These are phyloP conservation scores for Tachycineta bicolor DNA, from an alignment of 2,113 vertebrate species.

Conservation along the genomic window DNA sequence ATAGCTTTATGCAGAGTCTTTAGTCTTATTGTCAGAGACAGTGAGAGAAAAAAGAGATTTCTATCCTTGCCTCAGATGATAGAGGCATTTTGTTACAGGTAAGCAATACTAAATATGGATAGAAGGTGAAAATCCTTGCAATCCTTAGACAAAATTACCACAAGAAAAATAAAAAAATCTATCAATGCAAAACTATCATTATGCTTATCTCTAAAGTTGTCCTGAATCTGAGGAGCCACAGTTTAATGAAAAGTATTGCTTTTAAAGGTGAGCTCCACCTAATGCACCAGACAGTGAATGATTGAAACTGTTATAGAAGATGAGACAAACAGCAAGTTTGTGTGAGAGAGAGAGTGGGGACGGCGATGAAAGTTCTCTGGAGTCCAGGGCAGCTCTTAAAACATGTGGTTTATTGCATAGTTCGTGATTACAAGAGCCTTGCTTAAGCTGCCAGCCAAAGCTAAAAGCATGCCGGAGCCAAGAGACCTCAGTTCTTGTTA, in stretches of 20 bases:
- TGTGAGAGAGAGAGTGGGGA: too few species aligned
- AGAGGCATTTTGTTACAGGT: not conserved
- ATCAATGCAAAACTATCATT: not conserved
- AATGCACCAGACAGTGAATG: not conserved
- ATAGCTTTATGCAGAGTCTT: not conserved
- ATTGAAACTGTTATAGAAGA: not conserved
- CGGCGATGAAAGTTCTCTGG: too few species aligned
- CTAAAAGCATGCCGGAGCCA: too few species aligned
- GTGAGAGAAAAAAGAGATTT: not conserved
- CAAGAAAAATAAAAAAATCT: not conserved
- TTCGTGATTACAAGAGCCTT: too few species aligned
- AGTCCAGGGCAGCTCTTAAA: too few species aligned
- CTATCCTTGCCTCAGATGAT: not conserved
- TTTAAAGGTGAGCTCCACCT: not conserved
- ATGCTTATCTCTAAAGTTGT: not conserved
- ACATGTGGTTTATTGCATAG: too few species aligned
- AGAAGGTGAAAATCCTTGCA: not conserved
- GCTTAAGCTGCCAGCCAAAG: too few species aligned
- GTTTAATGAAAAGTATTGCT: not conserved
- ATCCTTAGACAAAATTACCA: not conserved
- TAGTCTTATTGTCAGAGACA: not conserved
- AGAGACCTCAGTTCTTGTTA: too few species aligned
- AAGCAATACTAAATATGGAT: not conserved
- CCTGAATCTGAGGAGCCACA: not conserved
- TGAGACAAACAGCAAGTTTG: not conserved